Evolutionary conservation across 2,113 vertebrate species (phyloP).

Genomic region (Dipodomys stephensi): DNA sequence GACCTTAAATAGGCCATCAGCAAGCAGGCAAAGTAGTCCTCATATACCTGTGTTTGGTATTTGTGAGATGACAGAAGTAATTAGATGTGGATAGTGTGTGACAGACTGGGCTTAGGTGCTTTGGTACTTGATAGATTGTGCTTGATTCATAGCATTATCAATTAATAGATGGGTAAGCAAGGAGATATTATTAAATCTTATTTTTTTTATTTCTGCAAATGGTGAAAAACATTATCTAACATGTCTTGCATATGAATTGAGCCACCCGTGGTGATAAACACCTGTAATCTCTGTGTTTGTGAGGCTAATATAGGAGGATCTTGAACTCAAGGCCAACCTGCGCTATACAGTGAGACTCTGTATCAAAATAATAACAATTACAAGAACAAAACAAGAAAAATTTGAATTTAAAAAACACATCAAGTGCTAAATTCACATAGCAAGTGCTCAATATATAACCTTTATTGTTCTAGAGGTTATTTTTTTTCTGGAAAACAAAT

Average conservation of each 20-base stretch:
- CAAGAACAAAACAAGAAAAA: neutral
- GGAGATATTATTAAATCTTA: neutral
- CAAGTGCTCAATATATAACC: neutral
- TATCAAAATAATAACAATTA: no score
- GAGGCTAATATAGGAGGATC: no score
- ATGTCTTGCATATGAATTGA: neutral
- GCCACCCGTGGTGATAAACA: no score
- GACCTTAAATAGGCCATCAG: neutral
- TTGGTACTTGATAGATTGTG: neutral
- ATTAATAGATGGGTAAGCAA: constrained; percentile 2
- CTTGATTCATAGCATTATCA: neutral
- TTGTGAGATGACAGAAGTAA: neutral
- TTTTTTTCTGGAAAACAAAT: constrained; percentile 22
- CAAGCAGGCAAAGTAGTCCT: neutral
- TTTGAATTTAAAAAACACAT: neutral
- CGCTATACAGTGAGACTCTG: no score
- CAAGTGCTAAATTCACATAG: neutral
- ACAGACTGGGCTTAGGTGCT: neutral
- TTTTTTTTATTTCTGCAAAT: neutral
- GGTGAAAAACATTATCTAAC: neutral
- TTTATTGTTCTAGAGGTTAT: neutral
- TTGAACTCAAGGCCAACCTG: no score
- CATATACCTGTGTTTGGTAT: no score
- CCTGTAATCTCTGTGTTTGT: no score
- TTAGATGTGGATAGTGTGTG: neutral